Evolutionary conservation across 37 sponge, comb jelly and placozoan genomes (phyloP), one percentile per base, ranked within the genome.

Genomic region (Halisarca cf. caerulea): DNA sequence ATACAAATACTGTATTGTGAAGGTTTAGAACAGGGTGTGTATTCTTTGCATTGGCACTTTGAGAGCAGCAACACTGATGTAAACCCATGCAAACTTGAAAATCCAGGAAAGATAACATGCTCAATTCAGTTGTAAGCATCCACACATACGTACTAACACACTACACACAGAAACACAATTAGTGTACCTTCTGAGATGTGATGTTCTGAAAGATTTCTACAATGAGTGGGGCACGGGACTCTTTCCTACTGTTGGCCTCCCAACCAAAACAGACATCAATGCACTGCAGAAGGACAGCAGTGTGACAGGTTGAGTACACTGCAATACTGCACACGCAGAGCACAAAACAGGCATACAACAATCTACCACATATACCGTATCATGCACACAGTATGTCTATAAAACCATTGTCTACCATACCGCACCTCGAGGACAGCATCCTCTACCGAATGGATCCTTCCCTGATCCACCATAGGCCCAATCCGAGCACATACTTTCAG

Each of bases 341-440:
- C 36, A 20, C 36, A 9, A 17, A 18, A 32, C 20, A 39, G 5
- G 32, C 20, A 17, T 14, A 72, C 74, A 62, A 7, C 6, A 20
- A 47, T 47, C 51, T 47, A 47, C 51, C 51, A 6, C 11, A 11
- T 47, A 11, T 11, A 47, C n/a, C n/a, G n/a, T n/a, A n/a, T n/a
- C n/a, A n/a, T n/a, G n/a, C n/a, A n/a, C n/a, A n/a, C n/a, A n/a
- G n/a, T n/a, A n/a, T n/a, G n/a, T n/a, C n/a, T n/a, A n/a, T n/a
- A n/a, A n/a, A n/a, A n/a, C n/a, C n/a, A n/a, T n/a, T 47, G 51
- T 11, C 11, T 47, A 11, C 9, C 11, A 11, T 47, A 47, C 9
- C 9, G 51, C 11, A 92, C 92, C 86, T 92, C 93, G 69, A 89
- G 69, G 74, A 92, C 78, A 20, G 85, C 58, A 54, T 89, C 93